Percentiles rank a stretch among this genome's conserved stretches.
Evolutionary conservation across 2,797 vertebrate genomes (phyloP).

Genomic region (Synaphobranchus kaupii): DNA sequence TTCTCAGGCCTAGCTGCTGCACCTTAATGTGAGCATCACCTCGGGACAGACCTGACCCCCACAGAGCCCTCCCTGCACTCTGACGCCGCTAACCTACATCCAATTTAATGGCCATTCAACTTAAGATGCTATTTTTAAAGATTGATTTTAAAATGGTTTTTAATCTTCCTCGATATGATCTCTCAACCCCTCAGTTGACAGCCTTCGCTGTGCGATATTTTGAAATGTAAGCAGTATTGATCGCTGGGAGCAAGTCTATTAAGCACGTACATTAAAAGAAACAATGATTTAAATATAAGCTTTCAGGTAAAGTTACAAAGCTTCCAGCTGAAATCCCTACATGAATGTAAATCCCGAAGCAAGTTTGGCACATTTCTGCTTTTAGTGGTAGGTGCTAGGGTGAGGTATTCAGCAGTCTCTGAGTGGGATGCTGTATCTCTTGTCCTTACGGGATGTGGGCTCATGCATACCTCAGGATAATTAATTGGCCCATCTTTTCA

Average conservation of each 20-base stretch:
- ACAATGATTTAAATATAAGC: not conserved
- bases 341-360: not conserved
- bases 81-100: conserved; percentile 47
- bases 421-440: not conserved
- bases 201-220: not conserved
- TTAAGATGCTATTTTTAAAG: conserved; percentile 28
- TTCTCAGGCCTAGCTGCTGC: conserved; percentile 27
- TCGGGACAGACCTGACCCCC: conserved; percentile 22
- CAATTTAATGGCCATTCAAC: conserved; percentile 39
- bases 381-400: not conserved
- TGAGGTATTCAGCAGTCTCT: not conserved
- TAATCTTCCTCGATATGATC: conserved; percentile 30
- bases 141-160: conserved; percentile 34
- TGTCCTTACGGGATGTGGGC: not conserved
- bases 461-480: not conserved
- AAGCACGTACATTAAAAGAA: not conserved
- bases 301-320: not conserved
- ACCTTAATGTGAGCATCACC: conserved; percentile 38
- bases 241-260: conserved; percentile 3
- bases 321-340: not conserved
- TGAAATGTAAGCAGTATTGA: conserved; percentile 14
- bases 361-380: not conserved
- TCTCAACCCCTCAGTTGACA: not conserved
- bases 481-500: conserved; percentile 1
- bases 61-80: conserved; percentile 35